Evolutionary conservation across 2,888 invertebrate genomes (phyloP), one percentile per base, ranked within the genome.

Genomic region (Aporophyla lueneburgensis): DNA sequence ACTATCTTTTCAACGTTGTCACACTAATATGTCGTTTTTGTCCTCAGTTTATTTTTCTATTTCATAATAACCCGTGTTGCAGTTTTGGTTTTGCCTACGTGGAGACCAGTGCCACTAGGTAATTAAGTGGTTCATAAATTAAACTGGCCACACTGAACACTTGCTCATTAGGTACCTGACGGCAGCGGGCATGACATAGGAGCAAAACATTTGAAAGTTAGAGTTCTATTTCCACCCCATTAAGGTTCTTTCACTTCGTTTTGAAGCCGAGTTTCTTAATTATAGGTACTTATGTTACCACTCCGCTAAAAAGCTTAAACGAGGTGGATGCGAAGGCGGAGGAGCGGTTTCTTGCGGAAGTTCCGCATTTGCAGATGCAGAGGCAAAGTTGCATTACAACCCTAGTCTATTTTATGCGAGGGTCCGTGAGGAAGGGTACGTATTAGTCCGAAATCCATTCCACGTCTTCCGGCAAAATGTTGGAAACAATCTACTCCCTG

Each of bases 391-490:
- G 6, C 6, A 7, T 67, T 12, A 67, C 67, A 67, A n/a, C 67
- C 67, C 67, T 67, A 54, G 93, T 93, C 94, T 92, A 93, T 94
- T 95, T 95, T 93, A 94, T 94, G 92, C 87, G 93, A 94, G 95
- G 96, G 94, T 93, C 86, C 89, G 85, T 80, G 78, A 88, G 91
- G 91, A 91, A 93, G 94, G 95, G 93, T 92, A 91, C 89, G 87
- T 89, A 93, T 95, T 94, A 95, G 94, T 95, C 94, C 91, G 93
- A 95, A 76, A 95, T 95, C 94, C 94, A 95, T 95, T 95, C 92
- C 86, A 88, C 90, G 91, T 93, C 93, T 94, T 95, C 94, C 94
- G 92, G 92, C 90, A 87, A 91, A 93, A 93, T 93, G 94, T 93
- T 93, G 92, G 92, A 91, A 95, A 94, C 94, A 95, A 95, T 95